Evolutionary conservation across 2,888 invertebrate genomes (phyloP).

Genomic region (Leptinotarsa haldemani): DNA sequence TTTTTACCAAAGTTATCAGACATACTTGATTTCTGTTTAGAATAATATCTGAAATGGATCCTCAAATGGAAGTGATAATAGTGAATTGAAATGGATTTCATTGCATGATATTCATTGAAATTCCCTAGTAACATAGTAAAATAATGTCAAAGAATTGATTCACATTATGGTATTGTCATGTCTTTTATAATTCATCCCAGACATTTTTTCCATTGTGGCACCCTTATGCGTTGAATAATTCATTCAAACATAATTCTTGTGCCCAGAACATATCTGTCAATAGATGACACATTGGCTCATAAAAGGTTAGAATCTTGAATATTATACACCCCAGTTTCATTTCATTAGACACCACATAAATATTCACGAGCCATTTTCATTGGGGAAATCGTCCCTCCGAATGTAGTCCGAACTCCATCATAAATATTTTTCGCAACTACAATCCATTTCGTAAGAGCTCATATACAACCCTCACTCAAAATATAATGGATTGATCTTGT

Average conservation of each 20-base stretch:
- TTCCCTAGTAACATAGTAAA: no score
- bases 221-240: no score
- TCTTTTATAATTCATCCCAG: no score
- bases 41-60: no score
- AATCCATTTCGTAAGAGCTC: slow-evolving; percentile 1
- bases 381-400: background rate
- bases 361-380: background rate
- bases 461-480: background rate
- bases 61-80: no score
- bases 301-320: background rate
- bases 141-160: no score
- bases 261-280: background rate
- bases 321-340: background rate
- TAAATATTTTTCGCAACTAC: background rate
- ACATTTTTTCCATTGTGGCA: no score
- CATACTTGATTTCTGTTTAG: no score
- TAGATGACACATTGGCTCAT: background rate
- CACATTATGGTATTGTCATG: no score
- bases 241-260: no score
- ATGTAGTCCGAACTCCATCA: background rate
- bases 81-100: no score
- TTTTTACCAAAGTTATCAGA: background rate
- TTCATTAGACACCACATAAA: slow-evolving; percentile 4
- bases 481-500: background rate
- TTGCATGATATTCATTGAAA: no score